Base-by-base conservation (phyloP, 2,797 vertebrate species). In the Diceros bicornis region DNA sequence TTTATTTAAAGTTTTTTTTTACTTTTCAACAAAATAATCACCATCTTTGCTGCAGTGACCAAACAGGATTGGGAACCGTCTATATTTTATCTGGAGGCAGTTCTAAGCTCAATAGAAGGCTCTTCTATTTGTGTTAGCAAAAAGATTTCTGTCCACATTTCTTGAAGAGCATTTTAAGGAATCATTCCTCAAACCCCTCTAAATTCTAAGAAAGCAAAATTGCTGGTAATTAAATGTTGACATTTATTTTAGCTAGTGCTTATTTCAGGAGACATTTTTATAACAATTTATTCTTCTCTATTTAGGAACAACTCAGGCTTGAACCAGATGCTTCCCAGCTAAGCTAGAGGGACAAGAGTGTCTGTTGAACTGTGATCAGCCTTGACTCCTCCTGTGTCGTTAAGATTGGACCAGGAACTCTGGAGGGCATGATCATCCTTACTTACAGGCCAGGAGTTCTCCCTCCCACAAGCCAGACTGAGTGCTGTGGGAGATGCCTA, bases 61-160 rank as follows among this genome's bases (percentile, higher is more conserved):
- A 62, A 89, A 82, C 50, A 71, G 9, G 9, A 27, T 82, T 93
- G 74, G 32, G 41, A 91, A 62, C 34, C 41, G 37, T 7, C 47
- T 89, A 0, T 81, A 81, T 91, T 90, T 94, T 94, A 78, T 88
- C 89, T 78, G 61, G 55, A 81, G 50, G 68, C 21, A 75, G 13
- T 62, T 66, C n/a, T 82, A 32, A 92, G n/a, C n/a, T 81, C 14
- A 41, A 8, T 34, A 68, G 44, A 87, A 47, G 72, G 32, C 20
- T 75, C 96, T 94, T 84, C 61, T 91, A 0, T 93, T 93, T 89
- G 13, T 75, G 47, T 68, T 95, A 79, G 88, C 29, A 61, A 29
- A 81, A 74, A 44, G 55, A 27, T 74, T 71, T 96, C 20, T 52
- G 44, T 78, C 34, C 27, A 57, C 21, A 47, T 93, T 86, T 92